Conservation (phyloP, 2,888 invertebrate genomes). For the Plagodis pulveraria region DNA sequence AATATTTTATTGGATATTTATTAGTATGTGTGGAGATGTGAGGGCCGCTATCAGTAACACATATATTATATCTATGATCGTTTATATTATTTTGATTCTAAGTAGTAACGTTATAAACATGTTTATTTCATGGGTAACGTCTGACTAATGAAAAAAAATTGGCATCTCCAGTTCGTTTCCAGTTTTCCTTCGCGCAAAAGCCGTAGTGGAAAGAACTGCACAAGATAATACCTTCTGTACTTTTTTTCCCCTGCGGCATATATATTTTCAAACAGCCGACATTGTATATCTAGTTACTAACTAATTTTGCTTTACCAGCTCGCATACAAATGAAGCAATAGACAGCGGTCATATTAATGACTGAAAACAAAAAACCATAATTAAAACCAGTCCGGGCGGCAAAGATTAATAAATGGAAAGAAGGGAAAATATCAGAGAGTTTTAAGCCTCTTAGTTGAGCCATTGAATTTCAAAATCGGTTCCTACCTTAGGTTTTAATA, state of each 20-base stretch:
- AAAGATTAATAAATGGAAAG: slow-evolving; percentile 22
- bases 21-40: too few species aligned
- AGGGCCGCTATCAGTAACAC: too few species aligned
- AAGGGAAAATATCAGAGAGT: background rate
- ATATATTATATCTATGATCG: too few species aligned
- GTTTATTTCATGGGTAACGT: too few species aligned
- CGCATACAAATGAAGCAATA: slow-evolving; percentile 44
- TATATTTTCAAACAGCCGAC: background rate
- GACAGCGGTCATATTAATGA: slow-evolving; percentile 46
- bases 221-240: too few species aligned
- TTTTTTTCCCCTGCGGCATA: background rate
- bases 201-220: too few species aligned
- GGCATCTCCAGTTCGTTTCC: background rate
- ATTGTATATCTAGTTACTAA: slow-evolving; percentile 18
- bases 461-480: too few species aligned
- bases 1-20: too few species aligned
- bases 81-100: too few species aligned
- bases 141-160: background rate
- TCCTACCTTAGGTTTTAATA: too few species aligned
- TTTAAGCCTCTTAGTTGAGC: too few species aligned
- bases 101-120: too few species aligned
- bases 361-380: slow-evolving; percentile 47
- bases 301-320: slow-evolving; percentile 25
- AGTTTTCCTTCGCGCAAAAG: background rate
- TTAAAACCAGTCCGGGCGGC: slow-evolving; percentile 37